phyloP scores from a whole-genome alignment of 2,888 invertebrate genomes.

The Rhyacophila evoluta region DNA sequence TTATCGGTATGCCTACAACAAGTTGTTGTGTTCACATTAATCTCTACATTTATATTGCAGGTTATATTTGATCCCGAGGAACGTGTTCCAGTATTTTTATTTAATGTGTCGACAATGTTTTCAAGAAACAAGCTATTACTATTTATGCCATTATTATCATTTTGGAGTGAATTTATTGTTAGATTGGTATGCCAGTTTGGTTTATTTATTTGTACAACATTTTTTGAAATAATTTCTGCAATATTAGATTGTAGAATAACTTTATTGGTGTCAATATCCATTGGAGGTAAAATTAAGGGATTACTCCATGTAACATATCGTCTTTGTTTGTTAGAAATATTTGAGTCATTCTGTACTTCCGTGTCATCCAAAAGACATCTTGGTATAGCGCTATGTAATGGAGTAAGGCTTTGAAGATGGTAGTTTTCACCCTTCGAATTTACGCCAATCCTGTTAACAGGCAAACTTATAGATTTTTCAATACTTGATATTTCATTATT shows the following conservation, averaged over 20 bases:
- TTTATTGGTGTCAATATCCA: not conserved
- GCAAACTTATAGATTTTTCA: not conserved
- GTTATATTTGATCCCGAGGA: not conserved
- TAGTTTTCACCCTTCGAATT: not conserved
- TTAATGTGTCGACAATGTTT: not conserved
- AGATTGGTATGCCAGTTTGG: not conserved
- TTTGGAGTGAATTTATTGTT: not conserved
- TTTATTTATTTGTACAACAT: not conserved
- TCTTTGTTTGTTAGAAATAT: not conserved
- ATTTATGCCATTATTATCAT: not conserved
- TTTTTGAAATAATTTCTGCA: not conserved
- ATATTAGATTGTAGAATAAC: not conserved
- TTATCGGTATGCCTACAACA: not conserved
- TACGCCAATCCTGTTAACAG: not conserved
- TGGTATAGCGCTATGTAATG: not conserved
- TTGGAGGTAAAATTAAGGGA: slow-evolving; percentile 35
- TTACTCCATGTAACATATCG: slow-evolving; percentile 41
- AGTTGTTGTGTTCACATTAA: not conserved
- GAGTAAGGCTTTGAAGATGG: not conserved
- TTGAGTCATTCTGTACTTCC: not conserved
- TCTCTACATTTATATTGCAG: not conserved
- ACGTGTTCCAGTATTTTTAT: not conserved
- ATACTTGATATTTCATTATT: not conserved
- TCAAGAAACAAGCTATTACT: not conserved
- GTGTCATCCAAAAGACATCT: not conserved